Percentiles rank a stretch among this genome's conserved stretches.
These are phyloP conservation scores for Drosophila ambigua DNA, from an alignment of 1,140 invertebrate genomes.

Conservation along the genomic window DNA sequence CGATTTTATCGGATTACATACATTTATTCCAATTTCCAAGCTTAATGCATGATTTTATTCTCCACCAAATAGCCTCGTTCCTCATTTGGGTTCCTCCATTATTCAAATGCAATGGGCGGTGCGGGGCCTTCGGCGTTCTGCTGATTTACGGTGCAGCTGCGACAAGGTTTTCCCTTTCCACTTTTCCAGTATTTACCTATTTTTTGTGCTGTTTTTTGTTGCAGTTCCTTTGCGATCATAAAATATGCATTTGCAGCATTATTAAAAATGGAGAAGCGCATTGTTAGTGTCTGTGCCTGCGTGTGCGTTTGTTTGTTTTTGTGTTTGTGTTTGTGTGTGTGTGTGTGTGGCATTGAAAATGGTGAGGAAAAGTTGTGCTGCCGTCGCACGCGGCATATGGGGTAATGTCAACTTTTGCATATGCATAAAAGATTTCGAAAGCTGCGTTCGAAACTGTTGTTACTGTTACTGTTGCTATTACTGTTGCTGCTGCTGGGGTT, in stretches of 20 bases:
- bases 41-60: not conserved
- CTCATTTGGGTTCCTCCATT: slow-evolving; percentile 40
- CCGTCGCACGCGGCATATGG: slow-evolving; percentile 55
- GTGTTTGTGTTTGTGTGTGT: slow-evolving; percentile 20
- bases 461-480: slow-evolving; percentile 8
- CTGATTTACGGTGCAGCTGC: slow-evolving; percentile 73
- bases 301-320: not conserved
- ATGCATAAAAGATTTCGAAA: slow-evolving; percentile 70
- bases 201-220: slow-evolving; percentile 17
- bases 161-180: slow-evolving; percentile 39
- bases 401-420: slow-evolving; percentile 71
- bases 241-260: slow-evolving; percentile 73
- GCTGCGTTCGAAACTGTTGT: slow-evolving; percentile 16
- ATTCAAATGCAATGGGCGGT: slow-evolving; percentile 50
- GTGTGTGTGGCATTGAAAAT: slow-evolving; percentile 62
- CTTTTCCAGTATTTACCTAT: slow-evolving; percentile 48
- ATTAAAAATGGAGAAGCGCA: slow-evolving; percentile 64
- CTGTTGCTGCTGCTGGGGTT: slow-evolving; percentile 30
- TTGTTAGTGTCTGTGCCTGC: slow-evolving; percentile 30
- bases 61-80: slow-evolving; percentile 1
- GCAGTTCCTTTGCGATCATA: slow-evolving; percentile 49
- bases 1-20: not conserved
- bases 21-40: not conserved
- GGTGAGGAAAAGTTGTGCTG: slow-evolving; percentile 40
- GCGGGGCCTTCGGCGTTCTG: slow-evolving; percentile 18